Percentiles rank a stretch among this genome's conserved stretches.
Conservation (phyloP, 1,140 invertebrate species). For the Penaeus vannamei region DNA sequence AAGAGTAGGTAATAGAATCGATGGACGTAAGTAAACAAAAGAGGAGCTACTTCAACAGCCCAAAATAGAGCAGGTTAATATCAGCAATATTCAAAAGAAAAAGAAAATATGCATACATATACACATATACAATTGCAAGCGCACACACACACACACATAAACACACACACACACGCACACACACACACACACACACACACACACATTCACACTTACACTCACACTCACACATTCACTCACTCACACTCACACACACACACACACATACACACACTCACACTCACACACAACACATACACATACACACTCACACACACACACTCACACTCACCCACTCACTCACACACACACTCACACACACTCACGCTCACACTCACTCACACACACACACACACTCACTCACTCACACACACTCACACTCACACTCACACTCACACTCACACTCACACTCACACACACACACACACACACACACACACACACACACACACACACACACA, state of each 20-base stretch:
- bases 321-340: no score
- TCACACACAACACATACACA: background rate
- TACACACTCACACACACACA: background rate
- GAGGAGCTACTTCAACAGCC: background rate
- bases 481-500: no score
- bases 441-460: background rate
- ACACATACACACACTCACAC: background rate
- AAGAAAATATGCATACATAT: constrained; percentile 2
- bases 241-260: no score
- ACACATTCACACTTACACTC: no score
- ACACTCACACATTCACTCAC: no score
- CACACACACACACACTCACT: no score
- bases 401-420: no score
- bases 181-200: background rate
- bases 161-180: background rate
- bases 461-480: no score
- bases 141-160: background rate
- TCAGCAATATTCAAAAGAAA: no score
- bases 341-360: no score
- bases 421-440: background rate
- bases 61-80: constrained; percentile 3
- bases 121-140: background rate
- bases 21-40: background rate
- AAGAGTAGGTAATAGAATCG: no score
- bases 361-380: no score